Evolutionary conservation across 2,888 invertebrate genomes (phyloP), one percentile per base, ranked within the genome.

Genomic region (Limenitis camilla): DNA sequence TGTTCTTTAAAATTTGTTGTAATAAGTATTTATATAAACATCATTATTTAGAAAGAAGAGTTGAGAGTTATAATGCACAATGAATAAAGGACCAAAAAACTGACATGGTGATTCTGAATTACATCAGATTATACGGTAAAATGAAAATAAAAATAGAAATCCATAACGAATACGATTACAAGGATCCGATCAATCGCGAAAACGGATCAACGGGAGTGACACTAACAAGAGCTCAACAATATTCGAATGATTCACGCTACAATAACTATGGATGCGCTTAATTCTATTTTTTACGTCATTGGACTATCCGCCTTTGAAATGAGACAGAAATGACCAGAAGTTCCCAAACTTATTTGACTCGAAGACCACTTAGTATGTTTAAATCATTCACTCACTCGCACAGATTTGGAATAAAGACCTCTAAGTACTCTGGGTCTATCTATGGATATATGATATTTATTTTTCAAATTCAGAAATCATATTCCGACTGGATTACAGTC

Each of bases 211-310:
- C 55, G 55, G 61, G 63, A 64, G 62, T 65, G 66, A 63, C 63
- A 62, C 62, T 68, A 68, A 69, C 67, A 67, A 68, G 70, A 71
- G 67, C 69, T 71, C 73, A 74, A 78, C 77, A 77, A 76, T 77
- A 74, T 76, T 78, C 71, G 64, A 72, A 76, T 76, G 76, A 76
- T 78, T 72, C 69, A 79, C 71, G 78, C 68, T 74, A 71, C 74
- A 75, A 69, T 76, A 68, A 71, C 59, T 67, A 55, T 62, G 64
- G 69, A 74, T 72, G 68, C 67, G 69, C 64, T 70, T 79, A 81
- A 81, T 79, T 74, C 69, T 62, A 76, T 83, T 83, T 82, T 82
- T 81, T 80, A 76, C 78, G 64, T 76, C 71, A 76, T 73, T 71
- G 74, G 66, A 67, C 62, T 66, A 64, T 66, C 66, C 63, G 61